Base-by-base conservation (phyloP, 2,113 vertebrate species). In the Butastur rufipennis region DNA sequence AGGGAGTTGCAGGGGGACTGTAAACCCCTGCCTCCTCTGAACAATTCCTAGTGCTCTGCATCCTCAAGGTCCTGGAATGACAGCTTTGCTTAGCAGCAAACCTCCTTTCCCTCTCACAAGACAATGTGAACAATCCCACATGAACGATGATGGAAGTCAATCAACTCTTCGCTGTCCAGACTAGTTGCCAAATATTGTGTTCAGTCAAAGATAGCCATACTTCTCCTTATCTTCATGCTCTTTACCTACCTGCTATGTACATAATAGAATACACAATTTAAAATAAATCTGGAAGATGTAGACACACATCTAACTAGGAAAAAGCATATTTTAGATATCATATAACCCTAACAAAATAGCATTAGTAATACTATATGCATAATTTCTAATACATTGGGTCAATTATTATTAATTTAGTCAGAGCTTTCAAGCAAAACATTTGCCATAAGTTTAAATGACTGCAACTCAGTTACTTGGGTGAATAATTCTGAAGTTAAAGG, bases 21-120 rank as follows among this genome's bases (percentile, higher is more conserved):
- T 59, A 45, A 0, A 1, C 1, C 3, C 0, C 9, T 65, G 2
- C 7, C 16, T 81, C 3, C 27, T 43, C 3, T 7, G 16, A 68
- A 40, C 27, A n/a, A 34, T 45, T 73, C 11, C 47, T 38, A 26
- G 9, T 75, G 23, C 1, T 42, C 16, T 55, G 4, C 21, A 62
- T 47, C 52, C 14, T 72, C 16, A 53, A 17, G 7, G 18, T 29
- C 7, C 25, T 62, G 27, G 8, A 90, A 93, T 10, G 32, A 43
- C 13, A 74, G 20, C 6, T 74, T 77, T 75, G 11, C 15, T 62
- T 67, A 84, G 15, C 16, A 61, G 9, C 7, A 90, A 48, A 61
- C 4, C 4, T 72, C 6, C 59, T 55, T 77, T 86, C 3, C 16
- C 12, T 68, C 26, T 86, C 36, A 59, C 27, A 43, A 36, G 5